Evolutionary conservation across 2,113 vertebrate genomes (phyloP).

Genomic region (Onychostruthus taczanowskii): DNA sequence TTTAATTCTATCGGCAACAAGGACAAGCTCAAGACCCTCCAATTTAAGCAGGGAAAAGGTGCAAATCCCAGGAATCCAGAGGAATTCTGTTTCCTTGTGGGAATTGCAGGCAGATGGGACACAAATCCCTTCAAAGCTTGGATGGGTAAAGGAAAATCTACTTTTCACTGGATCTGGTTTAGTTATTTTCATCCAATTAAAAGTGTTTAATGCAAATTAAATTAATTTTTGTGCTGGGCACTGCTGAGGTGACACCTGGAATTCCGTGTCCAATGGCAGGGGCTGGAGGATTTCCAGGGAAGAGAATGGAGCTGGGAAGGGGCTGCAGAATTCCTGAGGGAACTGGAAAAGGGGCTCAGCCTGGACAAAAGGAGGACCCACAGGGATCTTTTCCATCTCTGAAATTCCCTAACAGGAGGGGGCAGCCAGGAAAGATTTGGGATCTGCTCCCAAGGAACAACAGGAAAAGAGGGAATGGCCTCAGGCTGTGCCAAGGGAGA

Average conservation of each 20-base stretch:
- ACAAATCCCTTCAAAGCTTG: not conserved
- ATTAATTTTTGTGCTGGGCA: not conserved
- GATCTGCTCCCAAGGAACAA: not conserved
- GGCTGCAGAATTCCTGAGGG: not conserved
- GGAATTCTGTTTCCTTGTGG: not conserved
- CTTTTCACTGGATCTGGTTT: fast-evolving
- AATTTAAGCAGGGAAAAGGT: not conserved
- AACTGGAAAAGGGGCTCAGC: not conserved
- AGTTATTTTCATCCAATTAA: fast-evolving
- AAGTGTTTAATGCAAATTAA: not conserved
- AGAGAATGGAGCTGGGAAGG: not conserved
- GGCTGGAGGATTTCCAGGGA: not conserved
- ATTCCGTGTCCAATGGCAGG: fast-evolving
- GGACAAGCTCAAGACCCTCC: not conserved
- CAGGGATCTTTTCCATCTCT: not conserved
- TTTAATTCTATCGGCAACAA: fast-evolving
- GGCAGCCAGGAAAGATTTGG: not conserved
- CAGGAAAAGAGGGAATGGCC: not conserved
- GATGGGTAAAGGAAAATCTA: not conserved
- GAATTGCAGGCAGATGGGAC: not conserved
- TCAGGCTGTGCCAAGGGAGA: not conserved
- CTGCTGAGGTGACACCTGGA: not conserved
- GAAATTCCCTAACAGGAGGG: not conserved
- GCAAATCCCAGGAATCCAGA: not conserved
- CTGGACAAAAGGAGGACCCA: not conserved